These are phyloP conservation scores for Melanostoma mellinum DNA, from an alignment of 2,888 invertebrate species.

Conservation along the genomic window DNA sequence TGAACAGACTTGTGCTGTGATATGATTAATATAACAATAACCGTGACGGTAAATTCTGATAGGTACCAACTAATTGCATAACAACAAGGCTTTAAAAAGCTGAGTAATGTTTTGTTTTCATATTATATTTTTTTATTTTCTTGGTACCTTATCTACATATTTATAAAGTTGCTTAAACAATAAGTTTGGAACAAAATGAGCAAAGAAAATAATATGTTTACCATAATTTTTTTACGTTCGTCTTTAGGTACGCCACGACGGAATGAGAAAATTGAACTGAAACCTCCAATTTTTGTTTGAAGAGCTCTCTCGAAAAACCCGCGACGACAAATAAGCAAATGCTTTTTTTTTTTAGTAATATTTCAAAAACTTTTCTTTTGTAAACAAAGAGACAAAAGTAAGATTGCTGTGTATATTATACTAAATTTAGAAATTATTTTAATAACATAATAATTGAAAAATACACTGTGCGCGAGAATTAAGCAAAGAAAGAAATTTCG, in stretches of 20 bases:
- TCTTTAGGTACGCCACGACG: conserved; percentile 80
- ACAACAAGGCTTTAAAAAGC: conserved; percentile 17
- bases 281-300: conserved; percentile 78
- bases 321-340: conserved; percentile 38
- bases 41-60: conserved; percentile 48
- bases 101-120: not conserved
- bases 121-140: too few species aligned
- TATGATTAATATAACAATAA: conserved; percentile 33
- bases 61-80: conserved; percentile 59
- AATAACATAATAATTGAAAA: conserved; percentile 63
- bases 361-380: conserved; percentile 48
- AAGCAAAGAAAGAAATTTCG: conserved; percentile 39
- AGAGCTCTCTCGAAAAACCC: conserved; percentile 21
- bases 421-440: conserved; percentile 71
- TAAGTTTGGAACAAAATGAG: conserved; percentile 43
- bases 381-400: conserved; percentile 49
- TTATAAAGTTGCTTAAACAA: not conserved
- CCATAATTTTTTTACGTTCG: conserved; percentile 78
- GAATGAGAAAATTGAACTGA: conserved; percentile 80
- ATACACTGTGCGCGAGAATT: conserved; percentile 36
- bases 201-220: conserved; percentile 74
- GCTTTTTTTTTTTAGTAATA: conserved; percentile 56
- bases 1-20: not conserved
- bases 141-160: too few species aligned
- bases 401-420: conserved; percentile 41